Evolutionary conservation across 2,113 vertebrate species (phyloP).

Genomic region (Leucoraja erinaceus): DNA sequence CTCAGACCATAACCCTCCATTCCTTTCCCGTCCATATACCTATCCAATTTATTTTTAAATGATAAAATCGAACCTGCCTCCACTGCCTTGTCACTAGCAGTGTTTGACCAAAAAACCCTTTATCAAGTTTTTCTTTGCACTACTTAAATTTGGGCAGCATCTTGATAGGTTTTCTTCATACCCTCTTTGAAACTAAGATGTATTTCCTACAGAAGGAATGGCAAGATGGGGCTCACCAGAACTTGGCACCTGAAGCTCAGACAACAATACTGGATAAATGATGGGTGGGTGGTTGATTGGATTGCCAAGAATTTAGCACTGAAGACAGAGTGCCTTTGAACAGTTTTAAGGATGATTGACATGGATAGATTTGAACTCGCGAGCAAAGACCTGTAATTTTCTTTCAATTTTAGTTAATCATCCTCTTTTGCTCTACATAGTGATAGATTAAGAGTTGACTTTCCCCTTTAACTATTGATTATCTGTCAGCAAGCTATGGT

Average conservation of each 20-base stretch:
- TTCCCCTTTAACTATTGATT: not conserved
- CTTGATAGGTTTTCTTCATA: not conserved
- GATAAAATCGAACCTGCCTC: too few species aligned
- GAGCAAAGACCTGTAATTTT: not conserved
- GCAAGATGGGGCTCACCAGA: too few species aligned
- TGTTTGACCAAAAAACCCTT: not conserved
- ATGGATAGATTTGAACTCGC: not conserved
- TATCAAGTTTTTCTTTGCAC: not conserved
- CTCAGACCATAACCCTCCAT: too few species aligned
- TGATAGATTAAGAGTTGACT: not conserved
- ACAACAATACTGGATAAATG: too few species aligned
- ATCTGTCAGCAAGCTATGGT: not conserved
- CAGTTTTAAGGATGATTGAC: too few species aligned
- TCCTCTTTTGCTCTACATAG: not conserved
- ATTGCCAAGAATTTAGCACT: not conserved
- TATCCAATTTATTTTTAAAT: too few species aligned
- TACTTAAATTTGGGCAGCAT: not conserved
- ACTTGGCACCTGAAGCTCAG: not conserved
- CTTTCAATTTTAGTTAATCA: not conserved
- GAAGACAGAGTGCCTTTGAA: too few species aligned
- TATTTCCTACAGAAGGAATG: not conserved
- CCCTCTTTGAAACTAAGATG: not conserved
- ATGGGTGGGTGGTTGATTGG: too few species aligned
- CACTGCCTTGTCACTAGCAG: not conserved
- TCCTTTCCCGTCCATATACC: too few species aligned